phyloP scores from a whole-genome alignment of 2,888 invertebrate genomes.

The Mimas tiliae region DNA sequence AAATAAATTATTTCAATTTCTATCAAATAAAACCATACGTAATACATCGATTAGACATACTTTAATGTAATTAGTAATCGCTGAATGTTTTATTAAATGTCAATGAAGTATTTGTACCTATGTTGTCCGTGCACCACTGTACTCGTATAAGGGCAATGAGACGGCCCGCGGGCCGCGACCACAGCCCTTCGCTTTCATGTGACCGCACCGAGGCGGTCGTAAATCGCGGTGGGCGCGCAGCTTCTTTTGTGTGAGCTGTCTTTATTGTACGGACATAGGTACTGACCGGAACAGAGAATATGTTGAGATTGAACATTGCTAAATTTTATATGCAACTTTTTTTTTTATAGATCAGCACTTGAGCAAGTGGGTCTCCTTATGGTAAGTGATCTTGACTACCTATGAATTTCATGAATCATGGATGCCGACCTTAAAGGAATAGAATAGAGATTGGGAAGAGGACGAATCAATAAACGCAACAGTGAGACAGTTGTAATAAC shows the following conservation, averaged over 20 bases:
- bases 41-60: not conserved
- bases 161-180: not conserved
- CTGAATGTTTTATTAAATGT: not conserved
- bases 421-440: no score
- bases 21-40: not conserved
- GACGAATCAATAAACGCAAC: no score
- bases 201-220: conserved; percentile 48
- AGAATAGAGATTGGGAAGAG: no score
- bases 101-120: conserved; percentile 4
- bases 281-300: not conserved
- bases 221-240: conserved; percentile 53
- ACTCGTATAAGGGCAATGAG: not conserved
- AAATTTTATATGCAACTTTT: not conserved
- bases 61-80: not conserved
- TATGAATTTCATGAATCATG: no score
- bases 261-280: conserved; percentile 35
- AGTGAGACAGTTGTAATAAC: no score
- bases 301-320: not conserved
- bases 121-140: not conserved
- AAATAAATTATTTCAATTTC: no score
- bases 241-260: conserved; percentile 43
- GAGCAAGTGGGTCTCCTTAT: no score
- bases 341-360: no score
- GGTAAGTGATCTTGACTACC: no score
- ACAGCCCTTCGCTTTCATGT: conserved; percentile 47